These are phyloP conservation scores for Lepilemur ruficaudatus DNA, from an alignment of 2,797 vertebrate genomes.

Conservation along the genomic window DNA sequence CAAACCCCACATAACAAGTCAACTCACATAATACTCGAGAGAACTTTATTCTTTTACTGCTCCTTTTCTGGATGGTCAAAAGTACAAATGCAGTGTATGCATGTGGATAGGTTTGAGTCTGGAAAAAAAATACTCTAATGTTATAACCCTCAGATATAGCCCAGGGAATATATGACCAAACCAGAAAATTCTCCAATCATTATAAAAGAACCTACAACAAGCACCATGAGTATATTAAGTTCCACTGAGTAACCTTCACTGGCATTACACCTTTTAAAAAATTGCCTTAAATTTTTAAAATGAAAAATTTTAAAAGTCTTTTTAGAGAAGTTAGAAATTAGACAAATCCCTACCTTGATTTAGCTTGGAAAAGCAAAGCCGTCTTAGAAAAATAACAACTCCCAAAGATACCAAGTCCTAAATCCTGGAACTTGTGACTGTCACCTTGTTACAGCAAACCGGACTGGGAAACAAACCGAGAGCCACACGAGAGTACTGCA, in stretches of 20 bases:
- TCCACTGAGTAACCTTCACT: background rate
- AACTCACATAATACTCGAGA: constrained; percentile 32
- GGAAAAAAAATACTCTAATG: constrained; percentile 52
- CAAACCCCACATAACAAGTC: constrained; percentile 43
- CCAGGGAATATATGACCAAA: background rate
- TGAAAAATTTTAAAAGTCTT: background rate
- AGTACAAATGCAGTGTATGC: constrained; percentile 60
- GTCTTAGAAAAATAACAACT: background rate
- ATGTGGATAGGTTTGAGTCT: constrained; percentile 51
- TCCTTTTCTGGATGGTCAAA: constrained; percentile 45
- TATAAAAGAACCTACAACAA: background rate
- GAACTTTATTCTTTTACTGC: constrained; percentile 43
- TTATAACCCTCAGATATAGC: constrained; percentile 14
- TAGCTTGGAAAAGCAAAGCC: background rate
- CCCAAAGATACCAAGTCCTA: background rate
- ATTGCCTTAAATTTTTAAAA: background rate
- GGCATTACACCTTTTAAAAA: background rate
- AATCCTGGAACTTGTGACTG: background rate
- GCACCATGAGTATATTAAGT: background rate
- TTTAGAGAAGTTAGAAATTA: constrained; percentile 15
- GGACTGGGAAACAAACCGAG: too few species aligned
- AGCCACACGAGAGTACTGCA: too few species aligned
- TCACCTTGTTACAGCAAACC: background rate
- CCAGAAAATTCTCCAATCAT: constrained; percentile 8
- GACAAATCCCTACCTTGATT: background rate